Evolutionary conservation across 2,888 invertebrate genomes (phyloP).

Genomic region (Nomada ruficornis): DNA sequence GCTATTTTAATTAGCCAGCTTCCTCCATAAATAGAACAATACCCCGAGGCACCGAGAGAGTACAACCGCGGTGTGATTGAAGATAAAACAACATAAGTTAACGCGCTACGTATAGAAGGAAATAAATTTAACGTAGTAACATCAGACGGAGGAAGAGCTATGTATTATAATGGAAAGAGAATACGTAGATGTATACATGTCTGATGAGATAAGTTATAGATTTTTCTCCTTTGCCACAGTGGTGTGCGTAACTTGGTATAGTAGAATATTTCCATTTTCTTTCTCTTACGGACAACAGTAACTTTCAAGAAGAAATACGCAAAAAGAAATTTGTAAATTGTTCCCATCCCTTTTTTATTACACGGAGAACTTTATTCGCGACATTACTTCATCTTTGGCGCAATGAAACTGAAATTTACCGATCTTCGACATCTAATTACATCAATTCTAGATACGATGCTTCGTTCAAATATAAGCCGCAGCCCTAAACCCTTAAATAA

Average conservation of each 20-base stretch:
- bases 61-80: not conserved
- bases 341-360: not conserved
- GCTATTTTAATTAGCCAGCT: not conserved
- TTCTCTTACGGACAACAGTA: not conserved
- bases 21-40: not conserved
- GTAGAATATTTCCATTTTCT: not conserved
- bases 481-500: not conserved
- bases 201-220: constrained; percentile 48
- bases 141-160: not conserved
- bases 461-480: not conserved
- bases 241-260: not conserved
- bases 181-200: not conserved
- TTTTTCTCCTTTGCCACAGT: constrained; percentile 33
- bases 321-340: not conserved
- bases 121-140: not conserved
- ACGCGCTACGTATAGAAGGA: not conserved
- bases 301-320: not conserved
- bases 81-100: not conserved
- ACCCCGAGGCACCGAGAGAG: not conserved
- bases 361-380: not conserved
- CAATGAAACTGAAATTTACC: too few relatives aligned
- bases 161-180: not conserved
- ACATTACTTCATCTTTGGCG: not conserved
- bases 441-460: not conserved
- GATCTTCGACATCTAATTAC: too few relatives aligned